Evolutionary conservation across 2,113 vertebrate species (phyloP).

Genomic region (Hippocampus barbouri): DNA sequence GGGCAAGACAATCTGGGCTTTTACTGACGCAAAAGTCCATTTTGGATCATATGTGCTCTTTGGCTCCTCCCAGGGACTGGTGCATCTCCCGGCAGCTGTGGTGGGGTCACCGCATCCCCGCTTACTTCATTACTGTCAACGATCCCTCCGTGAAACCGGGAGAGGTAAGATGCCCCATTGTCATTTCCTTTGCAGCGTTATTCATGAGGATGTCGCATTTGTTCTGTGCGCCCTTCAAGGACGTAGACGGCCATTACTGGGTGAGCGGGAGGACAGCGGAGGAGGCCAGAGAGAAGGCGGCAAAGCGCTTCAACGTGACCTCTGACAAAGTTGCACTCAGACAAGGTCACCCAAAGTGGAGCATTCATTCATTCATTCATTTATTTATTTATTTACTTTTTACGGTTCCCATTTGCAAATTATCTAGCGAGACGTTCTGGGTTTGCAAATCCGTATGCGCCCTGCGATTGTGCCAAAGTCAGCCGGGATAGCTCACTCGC

Average conservation of each 20-base stretch:
- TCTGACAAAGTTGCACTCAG: slow-evolving; percentile 77
- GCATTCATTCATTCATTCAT: too few species aligned
- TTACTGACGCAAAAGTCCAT: neutral
- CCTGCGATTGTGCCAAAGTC: neutral
- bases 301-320: slow-evolving; percentile 77
- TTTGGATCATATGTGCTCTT: neutral
- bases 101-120: slow-evolving; percentile 90
- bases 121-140: slow-evolving; percentile 80
- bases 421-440: neutral
- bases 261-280: slow-evolving; percentile 79
- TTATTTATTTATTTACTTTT: neutral
- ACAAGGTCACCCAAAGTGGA: slow-evolving; percentile 71
- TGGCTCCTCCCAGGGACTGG: slow-evolving; percentile 75
- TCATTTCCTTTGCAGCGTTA: neutral
- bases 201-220: neutral
- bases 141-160: slow-evolving; percentile 77
- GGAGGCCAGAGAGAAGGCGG: slow-evolving; percentile 80
- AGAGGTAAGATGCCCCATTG: slow-evolving; percentile 66
- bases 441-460: slow-evolving; percentile 1
- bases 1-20: too few species aligned
- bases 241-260: slow-evolving; percentile 84
- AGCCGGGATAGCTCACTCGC: neutral
- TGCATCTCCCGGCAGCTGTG: slow-evolving; percentile 89
- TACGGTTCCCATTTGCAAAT: neutral
- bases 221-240: slow-evolving; percentile 57